These are phyloP conservation scores for Nematostella vectensis DNA, from an alignment of 92 coral and sea anemone genomes.

Conservation along the genomic window DNA sequence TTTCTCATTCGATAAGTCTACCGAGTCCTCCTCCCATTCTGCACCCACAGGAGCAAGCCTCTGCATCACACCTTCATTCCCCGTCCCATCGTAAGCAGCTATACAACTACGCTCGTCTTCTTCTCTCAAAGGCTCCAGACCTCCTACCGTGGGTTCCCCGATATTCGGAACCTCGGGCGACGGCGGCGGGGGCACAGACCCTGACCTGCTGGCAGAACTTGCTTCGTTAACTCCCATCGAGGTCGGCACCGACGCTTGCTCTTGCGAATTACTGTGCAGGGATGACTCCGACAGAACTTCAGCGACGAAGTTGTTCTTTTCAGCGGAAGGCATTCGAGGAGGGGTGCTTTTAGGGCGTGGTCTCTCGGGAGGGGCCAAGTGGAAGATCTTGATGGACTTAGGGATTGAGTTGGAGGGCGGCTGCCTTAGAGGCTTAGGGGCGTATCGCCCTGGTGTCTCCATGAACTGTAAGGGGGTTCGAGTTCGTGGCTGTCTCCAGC, in stretches of 20 bases:
- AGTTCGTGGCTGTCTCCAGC: slow-evolving; percentile 78
- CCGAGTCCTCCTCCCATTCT: slow-evolving; percentile 26
- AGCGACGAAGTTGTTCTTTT: slow-evolving; percentile 19
- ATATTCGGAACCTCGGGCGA: slow-evolving; percentile 52
- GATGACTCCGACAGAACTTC: slow-evolving; percentile 74
- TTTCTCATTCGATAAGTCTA: too few relatives aligned
- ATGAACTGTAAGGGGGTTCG: slow-evolving; percentile 71
- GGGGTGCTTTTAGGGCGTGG: slow-evolving; percentile 72
- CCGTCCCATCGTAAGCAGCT: slow-evolving; percentile 15
- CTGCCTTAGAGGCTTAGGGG: slow-evolving; percentile 66
- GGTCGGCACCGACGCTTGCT: slow-evolving; percentile 6
- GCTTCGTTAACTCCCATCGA: slow-evolving; percentile 28
- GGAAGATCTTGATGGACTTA: slow-evolving; percentile 49
- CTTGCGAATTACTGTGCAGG: slow-evolving; percentile 11
- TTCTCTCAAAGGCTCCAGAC: slow-evolving; percentile 65
- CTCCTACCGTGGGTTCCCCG: slow-evolving; percentile 6
- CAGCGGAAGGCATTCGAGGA: slow-evolving; percentile 29
- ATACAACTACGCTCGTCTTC: slow-evolving; percentile 73
- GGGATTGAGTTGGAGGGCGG: slow-evolving; percentile 69
- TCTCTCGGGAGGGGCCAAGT: slow-evolving; percentile 21
- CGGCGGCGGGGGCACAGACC: slow-evolving; percentile 80
- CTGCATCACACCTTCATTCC: neutral
- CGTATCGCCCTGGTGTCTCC: slow-evolving; percentile 58
- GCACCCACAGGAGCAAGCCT: slow-evolving; percentile 39
- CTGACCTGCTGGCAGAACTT: slow-evolving; percentile 24